These are phyloP conservation scores for Tyria jacobaeae DNA, from an alignment of 2,888 invertebrate genomes.

Conservation along the genomic window DNA sequence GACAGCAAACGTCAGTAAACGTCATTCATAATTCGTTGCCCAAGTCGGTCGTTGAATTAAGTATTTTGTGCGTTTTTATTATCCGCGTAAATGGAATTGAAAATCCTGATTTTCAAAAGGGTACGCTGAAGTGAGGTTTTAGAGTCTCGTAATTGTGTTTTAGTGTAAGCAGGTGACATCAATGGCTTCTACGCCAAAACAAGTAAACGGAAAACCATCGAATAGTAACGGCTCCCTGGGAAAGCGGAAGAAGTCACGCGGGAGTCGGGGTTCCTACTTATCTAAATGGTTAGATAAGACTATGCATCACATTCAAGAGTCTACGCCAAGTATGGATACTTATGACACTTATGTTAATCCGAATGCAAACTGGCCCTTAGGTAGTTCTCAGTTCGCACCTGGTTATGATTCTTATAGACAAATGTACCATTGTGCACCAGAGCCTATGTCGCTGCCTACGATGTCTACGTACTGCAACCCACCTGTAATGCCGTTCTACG, in stretches of 20 bases:
- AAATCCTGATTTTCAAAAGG: constrained; percentile 37
- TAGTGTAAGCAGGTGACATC: constrained; percentile 47
- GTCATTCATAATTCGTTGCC: constrained; percentile 50
- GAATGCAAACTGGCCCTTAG: constrained; percentile 67
- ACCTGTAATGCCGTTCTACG: constrained; percentile 60
- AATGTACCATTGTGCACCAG: constrained; percentile 84
- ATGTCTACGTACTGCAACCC: constrained; percentile 85
- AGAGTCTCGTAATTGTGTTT: constrained; percentile 27
- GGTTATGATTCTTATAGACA: constrained; percentile 82
- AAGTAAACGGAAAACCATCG: constrained; percentile 73
- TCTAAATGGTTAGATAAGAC: constrained; percentile 85
- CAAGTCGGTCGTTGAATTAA: constrained; percentile 48
- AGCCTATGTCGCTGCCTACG: constrained; percentile 89
- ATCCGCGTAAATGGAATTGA: constrained; percentile 46
- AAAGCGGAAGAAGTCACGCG: constrained; percentile 83
- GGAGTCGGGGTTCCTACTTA: constrained; percentile 75
- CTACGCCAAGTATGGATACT: constrained; percentile 73
- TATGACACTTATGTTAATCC: constrained; percentile 71
- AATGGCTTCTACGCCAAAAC: constrained; percentile 82
- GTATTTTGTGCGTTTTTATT: constrained; percentile 42
- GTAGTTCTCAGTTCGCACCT: constrained; percentile 73
- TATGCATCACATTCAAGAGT: constrained; percentile 76
- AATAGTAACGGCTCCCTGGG: constrained; percentile 76
- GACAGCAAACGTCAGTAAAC: constrained; percentile 39
- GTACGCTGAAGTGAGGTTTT: constrained; percentile 39